Base-by-base conservation (phyloP, 1,140 invertebrate species). In the Anadara kagoshimensis region DNA sequence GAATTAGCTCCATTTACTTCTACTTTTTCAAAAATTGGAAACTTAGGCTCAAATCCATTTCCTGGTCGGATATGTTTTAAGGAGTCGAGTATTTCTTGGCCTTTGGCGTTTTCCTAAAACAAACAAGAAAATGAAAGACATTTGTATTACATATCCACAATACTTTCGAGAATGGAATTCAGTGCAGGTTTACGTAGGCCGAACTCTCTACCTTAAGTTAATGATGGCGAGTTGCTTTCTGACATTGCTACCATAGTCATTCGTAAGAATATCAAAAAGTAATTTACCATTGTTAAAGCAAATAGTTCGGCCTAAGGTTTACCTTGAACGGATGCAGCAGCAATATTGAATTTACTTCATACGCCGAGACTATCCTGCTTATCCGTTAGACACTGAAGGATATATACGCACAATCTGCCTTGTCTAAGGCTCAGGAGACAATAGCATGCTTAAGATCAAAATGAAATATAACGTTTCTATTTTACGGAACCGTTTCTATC, bases 1-100 rank as follows among this genome's bases (percentile, higher is more conserved):
- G 92, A 89, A 20, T 91, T 90, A 26, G 87, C 83, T 12, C 92
- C 92, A 78, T 93, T 93, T 0, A 92, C 91, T 7, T 93, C 91
- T 53, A 90, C 84, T 82, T 92, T 93, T 59, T 89, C 82, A 56
- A 85, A 79, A 26, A 92, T 44, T n/a, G 81, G 81, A 78, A 93
- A 91, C 61, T 91, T 90, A 0, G 91, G 91, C n/a, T 81, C 83
- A 75, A 91, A 93, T 29, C 90, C 89, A 49, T 90, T 86, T 18
- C 92, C 92, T 5, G 92, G 92, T 49, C 92, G 87, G 16, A 93
- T 91, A 76, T 92, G 86, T 43, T 86, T 89, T 36, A 93, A 79
- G 16, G 84, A 69, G 70, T 91, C 91, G 65, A 90, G 74, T 61
- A 92, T 92, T 83, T 92, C 92, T 11, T 83, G 78, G 0, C 80